Base-by-base conservation (phyloP, 2,113 vertebrate genomes). In the Protobothrops flavoviridis region DNA sequence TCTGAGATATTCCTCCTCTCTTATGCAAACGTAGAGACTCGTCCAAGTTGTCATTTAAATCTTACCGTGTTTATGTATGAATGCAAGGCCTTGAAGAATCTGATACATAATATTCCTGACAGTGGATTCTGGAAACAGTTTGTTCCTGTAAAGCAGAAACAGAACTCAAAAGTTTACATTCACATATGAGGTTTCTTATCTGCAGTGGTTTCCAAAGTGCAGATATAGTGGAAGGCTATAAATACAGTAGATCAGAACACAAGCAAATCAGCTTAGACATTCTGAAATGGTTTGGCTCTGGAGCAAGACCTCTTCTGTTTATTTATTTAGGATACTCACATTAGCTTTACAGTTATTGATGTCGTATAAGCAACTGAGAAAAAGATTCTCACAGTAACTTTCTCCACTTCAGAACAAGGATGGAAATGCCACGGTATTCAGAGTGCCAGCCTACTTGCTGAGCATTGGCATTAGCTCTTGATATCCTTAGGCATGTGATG, bases 71-170 rank as follows among this genome's bases (percentile, higher is more conserved):
- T 98, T 98, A 96, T 98, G 98, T 94, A 98, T 98, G 97, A 98
- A 98, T 20, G 98, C 98, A 94, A 98, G 97, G 59, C 98, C 98
- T 96, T 98, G 98, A 48, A 98, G 94, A 95, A 98, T 98, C 96
- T 98, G 98, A 96, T 98, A 98, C 98, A 98, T 98, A 94, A 98
- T 98, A 95, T 98, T 98, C 93, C 98, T 97, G 94, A 98, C 97
- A 56, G 97, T 97, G 90, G 98, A 97, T 89, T 98, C 98, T n/a
- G 98, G 98, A 97, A 98, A 98, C 87, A 98, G 94, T 91, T 97
- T 98, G 95, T 97, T 98, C 96, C 98, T 98, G 93, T 91, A 93
- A 59, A 81, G 43, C 69, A 96, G 56, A 48, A 95, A 94, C 29
- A 2, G 11, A 93, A 87, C 45, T 96, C 89, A 91, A 94, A 50